A percentile compares a stretch with the other conserved stretches of the same genome.
These are phyloP conservation scores for Enteromius radiatus DNA, from an alignment of 2,797 vertebrate species.

Conservation along the genomic window DNA sequence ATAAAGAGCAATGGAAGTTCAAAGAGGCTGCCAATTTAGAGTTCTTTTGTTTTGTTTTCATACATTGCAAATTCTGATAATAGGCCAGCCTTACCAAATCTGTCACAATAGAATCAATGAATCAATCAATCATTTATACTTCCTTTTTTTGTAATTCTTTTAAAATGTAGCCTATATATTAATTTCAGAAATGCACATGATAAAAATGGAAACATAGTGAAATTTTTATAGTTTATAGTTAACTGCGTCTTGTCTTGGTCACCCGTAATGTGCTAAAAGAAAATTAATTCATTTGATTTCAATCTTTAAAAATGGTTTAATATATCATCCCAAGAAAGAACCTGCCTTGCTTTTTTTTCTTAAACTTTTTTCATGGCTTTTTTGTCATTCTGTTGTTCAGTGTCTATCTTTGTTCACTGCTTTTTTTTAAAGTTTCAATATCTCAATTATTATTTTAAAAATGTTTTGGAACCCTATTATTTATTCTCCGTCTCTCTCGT, in stretches of 20 bases:
- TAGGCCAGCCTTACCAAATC: too few relatives aligned
- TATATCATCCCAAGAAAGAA: background rate
- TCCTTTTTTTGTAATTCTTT: background rate
- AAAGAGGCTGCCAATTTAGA: background rate
- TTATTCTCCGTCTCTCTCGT: background rate
- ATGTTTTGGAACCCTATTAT: constrained; percentile 7
- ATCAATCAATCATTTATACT: background rate
- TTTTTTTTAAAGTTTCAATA: background rate
- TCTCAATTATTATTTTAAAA: background rate
- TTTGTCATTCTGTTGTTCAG: background rate
- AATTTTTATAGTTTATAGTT: too few relatives aligned
- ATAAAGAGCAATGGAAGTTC: background rate
- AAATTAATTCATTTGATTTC: background rate
- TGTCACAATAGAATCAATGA: background rate
- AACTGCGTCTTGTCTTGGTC: background rate
- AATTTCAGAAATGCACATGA: background rate
- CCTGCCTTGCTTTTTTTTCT: background rate
- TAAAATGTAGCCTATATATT: background rate
- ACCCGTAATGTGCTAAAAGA: background rate
- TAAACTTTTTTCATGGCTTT: background rate
- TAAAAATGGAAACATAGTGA: background rate
- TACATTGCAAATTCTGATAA: background rate
- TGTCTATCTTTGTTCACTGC: background rate
- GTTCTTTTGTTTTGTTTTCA: background rate
- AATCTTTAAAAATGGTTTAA: background rate